phyloP scores from a whole-genome alignment of 2,888 invertebrate genomes.

The Drosophila recens region DNA sequence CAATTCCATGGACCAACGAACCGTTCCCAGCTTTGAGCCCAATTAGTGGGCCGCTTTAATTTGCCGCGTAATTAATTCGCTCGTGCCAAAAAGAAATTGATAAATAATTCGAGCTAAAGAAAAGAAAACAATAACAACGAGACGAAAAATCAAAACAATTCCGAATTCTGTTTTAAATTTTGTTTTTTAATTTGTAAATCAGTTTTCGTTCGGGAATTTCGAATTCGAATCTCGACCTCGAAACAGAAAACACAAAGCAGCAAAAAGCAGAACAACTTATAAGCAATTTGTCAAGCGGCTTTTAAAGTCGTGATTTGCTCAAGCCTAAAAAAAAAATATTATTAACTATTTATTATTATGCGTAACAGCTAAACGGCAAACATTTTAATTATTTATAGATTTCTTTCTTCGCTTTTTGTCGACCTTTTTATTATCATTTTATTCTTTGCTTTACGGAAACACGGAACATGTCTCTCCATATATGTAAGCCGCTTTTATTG shows the following conservation, averaged over 20 bases:
- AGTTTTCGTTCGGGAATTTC: constrained; percentile 30
- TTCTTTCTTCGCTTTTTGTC: constrained; percentile 7
- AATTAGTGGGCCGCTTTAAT: constrained; percentile 51
- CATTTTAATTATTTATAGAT: constrained; percentile 47
- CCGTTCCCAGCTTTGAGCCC: constrained; percentile 37
- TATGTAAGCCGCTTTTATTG: not conserved
- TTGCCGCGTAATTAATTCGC: constrained; percentile 47
- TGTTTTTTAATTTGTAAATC: constrained; percentile 48
- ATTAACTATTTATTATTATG: constrained; percentile 50
- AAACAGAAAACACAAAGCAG: not conserved
- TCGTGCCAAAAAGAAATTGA: constrained; percentile 44
- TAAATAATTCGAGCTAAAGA: constrained; percentile 37
- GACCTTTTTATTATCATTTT: not conserved
- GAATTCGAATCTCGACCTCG: constrained; percentile 25
- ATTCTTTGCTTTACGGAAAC: not conserved
- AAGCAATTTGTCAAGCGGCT: constrained; percentile 63
- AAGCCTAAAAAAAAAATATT: constrained; percentile 17
- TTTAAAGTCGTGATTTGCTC: constrained; percentile 67
- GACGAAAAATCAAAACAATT: constrained; percentile 4
- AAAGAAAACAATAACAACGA: constrained; percentile 4
- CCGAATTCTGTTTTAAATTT: constrained; percentile 6
- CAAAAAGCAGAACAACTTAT: constrained; percentile 5
- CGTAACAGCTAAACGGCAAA: constrained; percentile 43
- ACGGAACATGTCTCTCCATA: not conserved
- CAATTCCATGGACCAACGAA: constrained; percentile 30